Percentiles rank a stretch among this genome's conserved stretches.
These are phyloP conservation scores for Danio aesculapii DNA, from an alignment of 2,797 vertebrate genomes.

Conservation along the genomic window DNA sequence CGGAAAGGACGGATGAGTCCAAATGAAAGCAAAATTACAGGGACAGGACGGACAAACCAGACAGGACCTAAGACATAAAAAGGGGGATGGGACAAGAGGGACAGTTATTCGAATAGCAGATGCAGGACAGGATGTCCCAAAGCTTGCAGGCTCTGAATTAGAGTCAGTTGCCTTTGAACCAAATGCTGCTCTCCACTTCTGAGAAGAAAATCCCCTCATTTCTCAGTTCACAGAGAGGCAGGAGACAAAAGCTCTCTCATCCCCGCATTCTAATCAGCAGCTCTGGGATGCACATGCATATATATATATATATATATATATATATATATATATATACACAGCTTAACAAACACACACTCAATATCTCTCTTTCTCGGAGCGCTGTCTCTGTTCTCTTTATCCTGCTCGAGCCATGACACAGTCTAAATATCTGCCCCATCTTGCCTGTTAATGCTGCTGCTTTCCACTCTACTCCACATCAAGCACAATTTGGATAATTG, in stretches of 20 bases:
- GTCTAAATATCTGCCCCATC: slow-evolving; percentile 52
- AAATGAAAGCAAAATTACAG: background rate
- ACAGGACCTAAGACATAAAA: background rate
- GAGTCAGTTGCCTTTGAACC: slow-evolving; percentile 51
- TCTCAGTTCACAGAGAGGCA: slow-evolving; percentile 64
- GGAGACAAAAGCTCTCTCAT: slow-evolving; percentile 61
- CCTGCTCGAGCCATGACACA: slow-evolving; percentile 32
- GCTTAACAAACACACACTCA: slow-evolving; percentile 43
- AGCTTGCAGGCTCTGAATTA: background rate
- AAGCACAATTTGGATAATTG: slow-evolving; percentile 57
- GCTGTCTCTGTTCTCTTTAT: slow-evolving; percentile 44
- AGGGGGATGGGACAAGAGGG: background rate
- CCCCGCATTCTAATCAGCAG: slow-evolving; percentile 70
- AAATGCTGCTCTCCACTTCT: slow-evolving; percentile 67
- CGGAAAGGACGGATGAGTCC: background rate
- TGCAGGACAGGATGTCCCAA: slow-evolving; percentile 22
- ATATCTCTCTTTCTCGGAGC: slow-evolving; percentile 33
- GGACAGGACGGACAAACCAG: background rate
- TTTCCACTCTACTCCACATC: slow-evolving; percentile 47
- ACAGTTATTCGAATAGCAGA: slow-evolving; percentile 3
- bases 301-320: slow-evolving; percentile 16
- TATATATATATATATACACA: slow-evolving; percentile 14
- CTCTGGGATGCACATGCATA: slow-evolving; percentile 58
- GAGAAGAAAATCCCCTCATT: slow-evolving; percentile 75
- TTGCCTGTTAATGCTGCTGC: slow-evolving; percentile 40